Evolutionary conservation across 2,113 vertebrate genomes (phyloP).

Genomic region (Atherinomorus stipes): DNA sequence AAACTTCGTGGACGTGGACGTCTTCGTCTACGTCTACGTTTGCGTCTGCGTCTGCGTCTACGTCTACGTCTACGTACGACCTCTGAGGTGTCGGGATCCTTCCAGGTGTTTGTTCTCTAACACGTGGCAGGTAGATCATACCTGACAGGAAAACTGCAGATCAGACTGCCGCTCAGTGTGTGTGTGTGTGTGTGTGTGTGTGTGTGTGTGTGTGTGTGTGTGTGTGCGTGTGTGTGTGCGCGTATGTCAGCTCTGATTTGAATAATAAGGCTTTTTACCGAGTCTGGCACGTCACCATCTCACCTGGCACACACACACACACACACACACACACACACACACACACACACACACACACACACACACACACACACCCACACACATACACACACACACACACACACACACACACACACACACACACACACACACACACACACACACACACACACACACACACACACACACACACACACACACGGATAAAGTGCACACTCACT

Average conservation of each 20-base stretch:
- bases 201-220: conserved; percentile 11
- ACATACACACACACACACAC: background rate
- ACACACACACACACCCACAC: no score
- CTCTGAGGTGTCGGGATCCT: no score
- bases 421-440: background rate
- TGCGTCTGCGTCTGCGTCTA: no score
- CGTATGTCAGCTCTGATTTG: conserved; percentile 23
- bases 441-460: conserved; percentile 19
- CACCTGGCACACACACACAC: conserved; percentile 39
- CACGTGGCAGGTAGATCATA: conserved; percentile 43
- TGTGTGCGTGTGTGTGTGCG: background rate
- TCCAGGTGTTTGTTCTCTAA: conserved; percentile 9
- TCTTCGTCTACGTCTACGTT: no score
- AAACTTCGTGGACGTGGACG: no score
- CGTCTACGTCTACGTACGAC: no score
- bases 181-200: conserved; percentile 7
- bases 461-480: background rate
- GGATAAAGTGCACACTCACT: conserved; percentile 18
- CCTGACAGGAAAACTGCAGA: conserved; percentile 49
- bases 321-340: background rate
- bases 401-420: conserved; percentile 7
- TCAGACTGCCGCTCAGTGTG: conserved; percentile 20
- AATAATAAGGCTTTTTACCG: conserved; percentile 54
- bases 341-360: background rate
- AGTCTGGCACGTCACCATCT: conserved; percentile 54